Conservation (phyloP, 2,888 invertebrate species). For the Petrophora chlorosata region DNA sequence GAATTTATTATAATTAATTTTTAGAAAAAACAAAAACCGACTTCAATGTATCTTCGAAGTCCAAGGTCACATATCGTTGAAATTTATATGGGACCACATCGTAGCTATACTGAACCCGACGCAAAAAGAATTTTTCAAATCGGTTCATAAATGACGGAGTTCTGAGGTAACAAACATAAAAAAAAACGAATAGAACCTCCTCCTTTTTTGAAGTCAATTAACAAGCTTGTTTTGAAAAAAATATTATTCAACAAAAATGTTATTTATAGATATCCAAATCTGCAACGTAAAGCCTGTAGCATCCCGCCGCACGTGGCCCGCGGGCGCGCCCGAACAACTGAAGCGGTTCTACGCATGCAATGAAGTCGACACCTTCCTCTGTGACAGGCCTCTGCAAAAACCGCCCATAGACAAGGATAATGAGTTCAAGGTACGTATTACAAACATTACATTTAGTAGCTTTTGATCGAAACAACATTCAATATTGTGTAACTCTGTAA, state of each 20-base stretch:
- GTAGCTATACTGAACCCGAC: too few species aligned
- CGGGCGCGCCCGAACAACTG: conserved; percentile 93
- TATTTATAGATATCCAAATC: conserved; percentile 91
- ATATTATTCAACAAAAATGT: neutral
- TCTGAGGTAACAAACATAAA: too few species aligned
- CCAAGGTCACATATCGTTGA: too few species aligned
- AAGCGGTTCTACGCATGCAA: conserved; percentile 95
- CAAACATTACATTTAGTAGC: neutral
- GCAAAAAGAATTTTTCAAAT: too few species aligned
- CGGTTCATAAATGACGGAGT: too few species aligned
- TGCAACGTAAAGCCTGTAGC: conserved; percentile 96
- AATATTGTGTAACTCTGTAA: neutral
- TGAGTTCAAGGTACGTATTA: conserved; percentile 90
- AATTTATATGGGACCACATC: too few species aligned
- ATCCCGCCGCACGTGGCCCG: conserved; percentile 85
- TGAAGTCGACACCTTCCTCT: conserved; percentile 94
- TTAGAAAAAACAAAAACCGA: too few species aligned
- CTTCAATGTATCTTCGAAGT: too few species aligned
- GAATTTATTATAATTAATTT: too few species aligned
- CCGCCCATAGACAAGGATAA: conserved; percentile 96
- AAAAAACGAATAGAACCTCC: too few species aligned
- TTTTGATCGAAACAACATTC: neutral
- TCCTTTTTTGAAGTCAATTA: too few species aligned
- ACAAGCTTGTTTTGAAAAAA: too few species aligned
- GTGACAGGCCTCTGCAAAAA: conserved; percentile 94